Conservation (phyloP, 2,113 vertebrate species). For the Spea multiplicata region DNA sequence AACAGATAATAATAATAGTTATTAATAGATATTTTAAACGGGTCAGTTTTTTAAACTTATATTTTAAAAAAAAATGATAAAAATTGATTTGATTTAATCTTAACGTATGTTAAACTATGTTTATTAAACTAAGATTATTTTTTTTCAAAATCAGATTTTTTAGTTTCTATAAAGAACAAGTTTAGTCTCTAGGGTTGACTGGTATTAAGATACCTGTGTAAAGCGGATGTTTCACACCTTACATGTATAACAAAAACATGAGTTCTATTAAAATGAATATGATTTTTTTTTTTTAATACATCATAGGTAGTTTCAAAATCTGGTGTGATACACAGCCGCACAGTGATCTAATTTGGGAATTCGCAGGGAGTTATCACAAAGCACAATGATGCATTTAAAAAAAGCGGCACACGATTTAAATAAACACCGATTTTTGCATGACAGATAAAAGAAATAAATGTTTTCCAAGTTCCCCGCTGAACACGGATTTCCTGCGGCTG, state of each 20-base stretch:
- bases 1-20: no score
- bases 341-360: slow-evolving; percentile 44
- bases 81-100: no score
- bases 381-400: slow-evolving; percentile 39
- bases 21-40: no score
- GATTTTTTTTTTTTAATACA: slow-evolving; percentile 21
- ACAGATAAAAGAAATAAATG: slow-evolving; percentile 41
- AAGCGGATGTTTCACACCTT: no score
- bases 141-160: no score
- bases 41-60: no score
- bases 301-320: slow-evolving; percentile 21
- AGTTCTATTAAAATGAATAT: slow-evolving; percentile 21
- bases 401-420: slow-evolving; percentile 38
- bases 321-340: slow-evolving; percentile 36
- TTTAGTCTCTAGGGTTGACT: no score
- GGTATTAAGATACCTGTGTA: no score
- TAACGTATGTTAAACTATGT: no score
- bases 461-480: slow-evolving; percentile 33
- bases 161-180: no score
- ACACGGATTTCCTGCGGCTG: slow-evolving; percentile 38
- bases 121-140: no score
- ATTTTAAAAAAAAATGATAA: no score
- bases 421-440: slow-evolving; percentile 43
- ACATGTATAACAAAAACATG: not conserved
- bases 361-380: slow-evolving; percentile 31